These are phyloP conservation scores for Saccostrea cuccullata DNA, from an alignment of 1,140 invertebrate genomes.

Conservation along the genomic window DNA sequence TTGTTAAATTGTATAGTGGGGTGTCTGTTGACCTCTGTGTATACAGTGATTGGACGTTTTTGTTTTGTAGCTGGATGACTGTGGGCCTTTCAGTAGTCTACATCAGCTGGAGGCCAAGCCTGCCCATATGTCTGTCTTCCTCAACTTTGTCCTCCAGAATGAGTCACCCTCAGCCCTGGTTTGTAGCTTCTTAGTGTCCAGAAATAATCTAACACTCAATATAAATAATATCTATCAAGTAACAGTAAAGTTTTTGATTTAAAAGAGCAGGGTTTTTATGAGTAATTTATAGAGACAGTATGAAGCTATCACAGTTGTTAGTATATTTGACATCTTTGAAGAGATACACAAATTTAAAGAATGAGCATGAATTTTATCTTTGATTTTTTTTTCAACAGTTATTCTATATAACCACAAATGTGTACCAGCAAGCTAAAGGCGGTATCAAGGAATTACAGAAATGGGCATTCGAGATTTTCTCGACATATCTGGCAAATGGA, in stretches of 20 bases:
- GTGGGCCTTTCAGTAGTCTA: constrained; percentile 80
- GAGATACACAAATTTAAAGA: too few relatives aligned
- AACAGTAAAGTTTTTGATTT: too few relatives aligned
- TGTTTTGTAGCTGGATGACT: constrained; percentile 64
- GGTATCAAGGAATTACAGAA: constrained; percentile 93
- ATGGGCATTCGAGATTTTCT: constrained; percentile 99
- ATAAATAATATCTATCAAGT: too few relatives aligned
- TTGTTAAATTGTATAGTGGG: too few relatives aligned
- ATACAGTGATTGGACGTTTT: constrained; percentile 21
- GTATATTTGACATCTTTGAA: too few relatives aligned
- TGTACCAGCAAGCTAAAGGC: constrained; percentile 90
- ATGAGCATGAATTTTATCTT: too few relatives aligned
- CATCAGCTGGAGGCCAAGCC: constrained; percentile 80
- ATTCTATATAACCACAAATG: constrained; percentile 92
- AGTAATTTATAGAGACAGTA: too few relatives aligned
- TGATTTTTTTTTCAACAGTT: constrained; percentile 82
- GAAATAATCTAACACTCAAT: too few relatives aligned
- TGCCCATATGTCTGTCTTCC: constrained; percentile 91
- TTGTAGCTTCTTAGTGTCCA: constrained; percentile 23
- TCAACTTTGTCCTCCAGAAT: constrained; percentile 92
- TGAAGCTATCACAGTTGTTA: too few relatives aligned
- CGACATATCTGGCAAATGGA: constrained; percentile 94
- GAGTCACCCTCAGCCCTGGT: constrained; percentile 84
- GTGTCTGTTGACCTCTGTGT: too few relatives aligned
- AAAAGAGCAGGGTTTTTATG: too few relatives aligned